Base-by-base conservation (phyloP, 2,113 vertebrate species). In the Tauraco erythrolophus region DNA sequence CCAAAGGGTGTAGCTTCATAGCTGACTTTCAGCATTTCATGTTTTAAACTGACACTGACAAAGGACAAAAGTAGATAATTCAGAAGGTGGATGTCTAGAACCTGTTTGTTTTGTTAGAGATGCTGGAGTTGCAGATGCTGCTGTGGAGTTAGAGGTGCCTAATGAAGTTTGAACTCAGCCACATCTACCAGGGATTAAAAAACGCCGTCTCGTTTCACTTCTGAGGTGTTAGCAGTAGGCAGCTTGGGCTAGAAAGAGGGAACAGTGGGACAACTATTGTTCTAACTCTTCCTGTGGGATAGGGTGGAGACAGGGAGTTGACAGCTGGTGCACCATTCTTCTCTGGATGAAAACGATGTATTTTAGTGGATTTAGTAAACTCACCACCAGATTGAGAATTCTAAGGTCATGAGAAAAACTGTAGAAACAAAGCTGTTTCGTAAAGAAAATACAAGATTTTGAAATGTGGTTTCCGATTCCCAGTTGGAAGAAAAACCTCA, bases 201-300 rank as follows among this genome's bases (percentile, higher is more conserved):
- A 39, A 11, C 1, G 14, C 28, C 10, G 0, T 56, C 21, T 27
- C 14, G 2, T 64, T 74, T 77, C 43, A 66, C 28, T 51, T 89
- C 62, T 66, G 77, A 97, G 92, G 91, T 88, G 71, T 85, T 80
- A 71, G 79, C 46, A 27, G 85, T 33, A 19, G 72, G 65, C 2
- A 0, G 77, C 84, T 89, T 82, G 77, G 89, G 87, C 74, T 78
- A 71, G 48, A 80, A 39, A 39, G 91, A 85, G 70, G 82, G 77
- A 86, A 46, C 72, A 66, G 80, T 58, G 86, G 86, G 83, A 89
- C 6, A 1, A 89, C 94, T 58, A 92, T 95, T 97, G 95, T 95
- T 97, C 91, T 78, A 10, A 62, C 51, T 35, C 60, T 95, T 97
- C 97, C 97, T 97, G 95, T 92, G 95, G 96, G 94, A 95, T 9